Conservation (phyloP, 53 echinoderm and acorn worm species). For the Paracentrotus lividus region DNA sequence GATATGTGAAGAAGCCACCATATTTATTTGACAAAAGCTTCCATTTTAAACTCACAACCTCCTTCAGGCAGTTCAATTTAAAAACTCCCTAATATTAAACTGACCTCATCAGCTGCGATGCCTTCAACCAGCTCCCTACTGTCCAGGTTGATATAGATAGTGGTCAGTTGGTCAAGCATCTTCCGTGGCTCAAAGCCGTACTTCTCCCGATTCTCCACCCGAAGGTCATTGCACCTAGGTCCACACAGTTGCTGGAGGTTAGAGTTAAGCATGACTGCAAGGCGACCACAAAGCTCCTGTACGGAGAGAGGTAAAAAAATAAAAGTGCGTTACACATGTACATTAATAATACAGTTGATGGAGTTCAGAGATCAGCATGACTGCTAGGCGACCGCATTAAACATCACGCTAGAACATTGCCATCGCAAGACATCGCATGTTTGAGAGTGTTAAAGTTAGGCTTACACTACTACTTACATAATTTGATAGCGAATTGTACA, state of each 20-base stretch:
- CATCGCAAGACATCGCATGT: no score
- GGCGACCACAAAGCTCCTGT: conserved; percentile 91
- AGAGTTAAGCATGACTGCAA: conserved; percentile 97
- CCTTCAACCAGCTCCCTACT: conserved; percentile 87
- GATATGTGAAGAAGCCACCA: no score
- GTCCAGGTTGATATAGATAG: conserved; percentile 94
- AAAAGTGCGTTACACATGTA: neutral
- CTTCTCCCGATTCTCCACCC: conserved; percentile 96
- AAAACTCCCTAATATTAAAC: neutral
- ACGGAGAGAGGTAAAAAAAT: neutral
- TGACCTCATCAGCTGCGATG: conserved; percentile 95
- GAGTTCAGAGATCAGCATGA: conserved; percentile 97
- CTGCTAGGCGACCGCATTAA: conserved; percentile 89
- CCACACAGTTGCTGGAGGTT: conserved; percentile 97
- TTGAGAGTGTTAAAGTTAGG: no score
- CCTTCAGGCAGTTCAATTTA: no score
- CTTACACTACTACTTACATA: no score
- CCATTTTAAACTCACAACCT: no score
- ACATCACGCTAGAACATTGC: no score
- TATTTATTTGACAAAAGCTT: no score
- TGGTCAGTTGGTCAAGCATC: conserved; percentile 96
- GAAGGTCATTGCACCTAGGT: conserved; percentile 92
- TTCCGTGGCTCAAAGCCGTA: conserved; percentile 97
- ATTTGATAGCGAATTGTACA: no score
- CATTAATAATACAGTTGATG: conserved; percentile 81